Conservation (phyloP, 2,888 invertebrate genomes). For the Drosophila cracens region DNA sequence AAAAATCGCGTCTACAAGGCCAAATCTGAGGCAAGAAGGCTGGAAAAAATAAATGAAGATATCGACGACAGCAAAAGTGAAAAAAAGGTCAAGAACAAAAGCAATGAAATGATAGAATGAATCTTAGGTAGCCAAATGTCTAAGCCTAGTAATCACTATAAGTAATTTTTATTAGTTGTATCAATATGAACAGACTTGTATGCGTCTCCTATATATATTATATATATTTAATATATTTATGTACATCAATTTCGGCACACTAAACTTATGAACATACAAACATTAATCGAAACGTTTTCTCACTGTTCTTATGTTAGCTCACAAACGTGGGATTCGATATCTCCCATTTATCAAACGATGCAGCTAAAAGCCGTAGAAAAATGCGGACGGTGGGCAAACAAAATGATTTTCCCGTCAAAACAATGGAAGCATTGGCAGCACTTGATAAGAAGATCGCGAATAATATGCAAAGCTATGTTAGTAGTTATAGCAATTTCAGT, state of each 20-base stretch:
- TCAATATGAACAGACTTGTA: not conserved
- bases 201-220: not conserved
- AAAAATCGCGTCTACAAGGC: slow-evolving; percentile 54
- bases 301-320: not conserved
- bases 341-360: slow-evolving; percentile 5
- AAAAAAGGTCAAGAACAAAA: not conserved
- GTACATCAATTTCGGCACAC: not conserved
- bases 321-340: not conserved
- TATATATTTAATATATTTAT: not conserved
- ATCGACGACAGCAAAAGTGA: not conserved
- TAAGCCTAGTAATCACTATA: not conserved
- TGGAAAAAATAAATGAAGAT: slow-evolving; percentile 20
- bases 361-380: not conserved
- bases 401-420: slow-evolving; percentile 6
- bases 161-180: not conserved
- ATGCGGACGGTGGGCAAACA: not conserved
- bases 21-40: slow-evolving; percentile 21
- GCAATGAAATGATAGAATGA: slow-evolving; percentile 14
- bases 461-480: slow-evolving; percentile 5
- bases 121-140: not conserved
- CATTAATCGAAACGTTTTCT: slow-evolving; percentile 1
- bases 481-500: not conserved
- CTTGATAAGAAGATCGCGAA: slow-evolving; percentile 1
- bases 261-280: slow-evolving; percentile 1
- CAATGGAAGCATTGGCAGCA: not conserved